These are phyloP conservation scores for Mnemiopsis leidyi DNA, from an alignment of 37 sponge, comb jelly and placozoan genomes.

Conservation along the genomic window DNA sequence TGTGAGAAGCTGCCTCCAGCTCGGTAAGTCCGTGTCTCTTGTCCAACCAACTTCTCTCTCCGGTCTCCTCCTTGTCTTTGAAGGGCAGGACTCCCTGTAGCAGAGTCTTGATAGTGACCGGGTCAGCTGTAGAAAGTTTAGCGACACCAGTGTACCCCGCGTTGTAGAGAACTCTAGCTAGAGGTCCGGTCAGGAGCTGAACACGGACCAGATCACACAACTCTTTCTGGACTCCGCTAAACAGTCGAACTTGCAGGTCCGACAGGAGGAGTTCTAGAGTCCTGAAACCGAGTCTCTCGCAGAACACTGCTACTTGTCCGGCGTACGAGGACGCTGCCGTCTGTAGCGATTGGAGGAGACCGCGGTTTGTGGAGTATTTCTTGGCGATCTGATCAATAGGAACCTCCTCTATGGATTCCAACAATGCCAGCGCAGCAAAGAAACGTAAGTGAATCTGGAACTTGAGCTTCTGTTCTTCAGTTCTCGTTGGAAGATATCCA, in stretches of 20 bases:
- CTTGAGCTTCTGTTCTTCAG: conserved; percentile 66
- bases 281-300: conserved; percentile 82
- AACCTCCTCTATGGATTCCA: conserved; percentile 88
- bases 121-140: conserved; percentile 80
- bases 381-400: conserved; percentile 76
- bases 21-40: conserved; percentile 78
- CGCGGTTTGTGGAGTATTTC: conserved; percentile 81
- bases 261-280: conserved; percentile 89
- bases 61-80: conserved; percentile 64
- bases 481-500: conserved; percentile 70
- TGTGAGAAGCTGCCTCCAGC: conserved; percentile 74
- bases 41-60: conserved; percentile 74
- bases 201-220: conserved; percentile 88
- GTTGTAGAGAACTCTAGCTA: conserved; percentile 92
- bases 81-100: conserved; percentile 87
- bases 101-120: conserved; percentile 71
- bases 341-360: conserved; percentile 92
- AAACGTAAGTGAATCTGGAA: conserved; percentile 76
- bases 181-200: conserved; percentile 81
- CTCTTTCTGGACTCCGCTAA: conserved; percentile 91
- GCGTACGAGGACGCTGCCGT: conserved; percentile 90
- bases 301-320: conserved; percentile 96
- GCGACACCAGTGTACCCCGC: conserved; percentile 84
- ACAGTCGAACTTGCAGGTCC: conserved; percentile 91
- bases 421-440: conserved; percentile 85